A percentile compares a stretch with the other conserved stretches of the same genome.
Conservation (phyloP, 1,140 invertebrate genomes). For the Ceratina japonica region DNA sequence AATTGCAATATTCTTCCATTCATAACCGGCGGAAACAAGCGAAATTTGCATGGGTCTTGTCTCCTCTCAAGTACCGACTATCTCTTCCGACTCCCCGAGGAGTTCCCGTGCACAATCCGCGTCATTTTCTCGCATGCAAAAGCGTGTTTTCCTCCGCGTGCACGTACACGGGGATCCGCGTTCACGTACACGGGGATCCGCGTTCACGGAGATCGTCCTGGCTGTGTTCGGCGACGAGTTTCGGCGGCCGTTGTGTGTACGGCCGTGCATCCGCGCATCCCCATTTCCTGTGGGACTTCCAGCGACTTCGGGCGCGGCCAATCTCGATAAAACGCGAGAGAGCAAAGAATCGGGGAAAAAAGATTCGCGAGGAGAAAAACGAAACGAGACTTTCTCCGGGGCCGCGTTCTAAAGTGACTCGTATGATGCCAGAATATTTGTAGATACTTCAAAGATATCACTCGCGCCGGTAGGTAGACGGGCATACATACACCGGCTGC, state of each 20-base stretch:
- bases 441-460: slow-evolving; percentile 74
- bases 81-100: slow-evolving; percentile 20
- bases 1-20: slow-evolving; percentile 10
- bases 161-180: slow-evolving; percentile 20
- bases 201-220: slow-evolving; percentile 9
- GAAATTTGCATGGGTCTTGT: slow-evolving; percentile 16
- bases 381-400: not conserved
- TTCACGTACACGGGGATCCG: not conserved
- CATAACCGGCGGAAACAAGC: slow-evolving; percentile 9
- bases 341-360: slow-evolving; percentile 54
- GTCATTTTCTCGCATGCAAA: slow-evolving; percentile 47
- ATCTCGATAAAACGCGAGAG: slow-evolving; percentile 68
- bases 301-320: slow-evolving; percentile 58
- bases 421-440: slow-evolving; percentile 70
- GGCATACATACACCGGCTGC: slow-evolving; percentile 16
- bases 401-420: slow-evolving; percentile 59
- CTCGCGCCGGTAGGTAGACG: not conserved
- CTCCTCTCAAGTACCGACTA: slow-evolving; percentile 15
- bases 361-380: slow-evolving; percentile 32
- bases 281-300: slow-evolving; percentile 63
- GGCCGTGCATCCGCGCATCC: slow-evolving; percentile 53
- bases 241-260: slow-evolving; percentile 33
- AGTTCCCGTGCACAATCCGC: slow-evolving; percentile 33
- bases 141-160: slow-evolving; percentile 32
- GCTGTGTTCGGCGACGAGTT: slow-evolving; percentile 24